Percentiles rank a stretch among this genome's conserved stretches.
phyloP scores from a whole-genome alignment of 2,888 invertebrate species.

The Sturmia bella region DNA sequence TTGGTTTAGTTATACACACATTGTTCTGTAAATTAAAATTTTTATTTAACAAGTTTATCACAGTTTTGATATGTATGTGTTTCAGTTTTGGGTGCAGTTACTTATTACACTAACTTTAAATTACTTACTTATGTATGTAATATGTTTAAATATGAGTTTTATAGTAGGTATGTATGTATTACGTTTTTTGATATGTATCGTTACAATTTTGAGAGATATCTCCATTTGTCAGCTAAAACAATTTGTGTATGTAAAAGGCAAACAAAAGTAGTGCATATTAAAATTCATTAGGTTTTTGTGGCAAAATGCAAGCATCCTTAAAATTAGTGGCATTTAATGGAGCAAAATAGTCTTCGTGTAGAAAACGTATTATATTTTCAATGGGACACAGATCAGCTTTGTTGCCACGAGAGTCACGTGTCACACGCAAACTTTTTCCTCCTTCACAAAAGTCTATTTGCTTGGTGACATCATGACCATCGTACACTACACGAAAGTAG shows the following conservation, averaged over 20 bases:
- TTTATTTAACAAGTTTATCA: slow-evolving; percentile 68
- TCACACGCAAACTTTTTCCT: slow-evolving; percentile 83
- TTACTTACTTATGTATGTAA: slow-evolving; percentile 1
- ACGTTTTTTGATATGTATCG: slow-evolving; percentile 69
- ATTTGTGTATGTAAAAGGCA: not conserved
- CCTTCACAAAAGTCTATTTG: slow-evolving; percentile 90
- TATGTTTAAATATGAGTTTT: slow-evolving; percentile 14
- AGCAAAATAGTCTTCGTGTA: slow-evolving; percentile 93
- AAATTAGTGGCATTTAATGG: slow-evolving; percentile 93
- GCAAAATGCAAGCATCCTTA: slow-evolving; percentile 89
- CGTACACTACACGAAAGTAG: slow-evolving; percentile 91
- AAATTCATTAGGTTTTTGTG: slow-evolving; percentile 78
- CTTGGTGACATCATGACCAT: slow-evolving; percentile 93
- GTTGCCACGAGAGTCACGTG: slow-evolving; percentile 82
- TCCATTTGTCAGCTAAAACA: not conserved
- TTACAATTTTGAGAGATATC: slow-evolving; percentile 10
- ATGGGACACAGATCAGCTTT: slow-evolving; percentile 89
- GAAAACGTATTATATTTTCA: slow-evolving; percentile 92
- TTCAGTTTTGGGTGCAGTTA: slow-evolving; percentile 19
- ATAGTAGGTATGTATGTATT: slow-evolving; percentile 38
- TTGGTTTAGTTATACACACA: not conserved
- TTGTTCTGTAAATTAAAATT: slow-evolving; percentile 39
- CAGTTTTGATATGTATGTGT: slow-evolving; percentile 66
- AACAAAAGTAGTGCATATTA: slow-evolving; percentile 68
- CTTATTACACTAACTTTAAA: slow-evolving; percentile 27